Evolutionary conservation across 1,140 invertebrate species (phyloP).

Genomic region (Pectinophora gossypiella): DNA sequence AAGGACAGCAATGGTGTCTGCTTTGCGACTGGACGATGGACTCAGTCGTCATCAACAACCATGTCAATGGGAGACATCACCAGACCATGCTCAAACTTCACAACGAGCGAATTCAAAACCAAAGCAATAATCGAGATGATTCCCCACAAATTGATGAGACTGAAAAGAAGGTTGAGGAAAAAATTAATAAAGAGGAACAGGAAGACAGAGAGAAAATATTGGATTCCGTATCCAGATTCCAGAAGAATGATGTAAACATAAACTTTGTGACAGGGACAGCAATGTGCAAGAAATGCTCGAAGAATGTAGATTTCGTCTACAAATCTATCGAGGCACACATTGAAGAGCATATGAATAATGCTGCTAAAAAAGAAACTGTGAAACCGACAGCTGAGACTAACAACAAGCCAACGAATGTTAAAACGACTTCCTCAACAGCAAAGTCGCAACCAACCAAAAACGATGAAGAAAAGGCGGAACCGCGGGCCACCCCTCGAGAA

Average conservation of each 20-base stretch:
- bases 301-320: constrained; percentile 15
- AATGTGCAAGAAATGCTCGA: constrained; percentile 25
- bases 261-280: constrained; percentile 20
- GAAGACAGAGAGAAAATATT: constrained; percentile 11
- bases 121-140: constrained; percentile 2
- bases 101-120: constrained; percentile 13
- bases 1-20: constrained; percentile 14
- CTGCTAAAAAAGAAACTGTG: constrained; percentile 1
- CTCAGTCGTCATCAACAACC: neutral
- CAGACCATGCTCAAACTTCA: constrained; percentile 20
- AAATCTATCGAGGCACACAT: constrained; percentile 24
- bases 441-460: too few species aligned
- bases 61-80: constrained; percentile 19
- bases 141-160: neutral
- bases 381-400: constrained; percentile 12
- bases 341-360: constrained; percentile 16
- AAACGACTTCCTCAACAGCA: too few species aligned
- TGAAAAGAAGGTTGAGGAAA: neutral
- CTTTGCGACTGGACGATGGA: constrained; percentile 20
- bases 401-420: too few species aligned
- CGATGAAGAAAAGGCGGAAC: neutral
- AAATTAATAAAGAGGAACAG: neutral
- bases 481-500: too few species aligned
- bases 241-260: constrained; percentile 23
- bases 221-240: constrained; percentile 12